Evolutionary conservation across 2,797 vertebrate genomes (phyloP), one percentile per base, ranked within the genome.

Genomic region (Podarcis lilfordi): DNA sequence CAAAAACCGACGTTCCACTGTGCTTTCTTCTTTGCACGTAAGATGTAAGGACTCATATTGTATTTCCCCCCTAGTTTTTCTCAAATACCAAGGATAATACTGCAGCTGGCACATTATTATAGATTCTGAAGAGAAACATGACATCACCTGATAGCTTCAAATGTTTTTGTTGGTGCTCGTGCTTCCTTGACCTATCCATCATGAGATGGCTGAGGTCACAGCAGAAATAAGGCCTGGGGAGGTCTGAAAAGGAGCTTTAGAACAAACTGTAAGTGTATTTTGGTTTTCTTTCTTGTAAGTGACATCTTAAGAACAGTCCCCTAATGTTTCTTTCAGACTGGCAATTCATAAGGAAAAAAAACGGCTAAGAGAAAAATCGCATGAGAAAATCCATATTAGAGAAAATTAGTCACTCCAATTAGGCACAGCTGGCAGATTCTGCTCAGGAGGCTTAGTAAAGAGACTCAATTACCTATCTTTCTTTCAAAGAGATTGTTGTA

Each of bases 291-390:
- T 37, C 10, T 75, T 89, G 35, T 66, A 50, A 93, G 87, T 77
- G 82, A 89, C 85, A 89, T 84, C 79, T 90, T 88, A 59, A 86
- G 77, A 91, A 78, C 85, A 17, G 11, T 86, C 91, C 40, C 81
- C 32, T 82, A 68, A 68, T 66, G 5, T 85, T 87, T 43, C 86
- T 92, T 93, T 89, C 82, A 77, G 2, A 83, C 89, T 81, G 89
- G 87, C 86, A 92, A 86, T 89, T 92, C 72, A 83, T 84, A 94
- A 88, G 29, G 13, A 45, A 88, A 95, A 95, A 81, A 86, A 80
- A 88, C 90, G 91, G 88, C 91, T 90, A 92, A 93, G 91, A 92
- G 88, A 79, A 94, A 94, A 94, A 90, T 82, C 37, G 74, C 82
- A 66, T 64, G 59, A 91, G 69, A 55, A 89, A 2, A 19, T 43